Evolutionary conservation across 2,113 vertebrate species (phyloP).

Genomic region (Oophaga pumilio): DNA sequence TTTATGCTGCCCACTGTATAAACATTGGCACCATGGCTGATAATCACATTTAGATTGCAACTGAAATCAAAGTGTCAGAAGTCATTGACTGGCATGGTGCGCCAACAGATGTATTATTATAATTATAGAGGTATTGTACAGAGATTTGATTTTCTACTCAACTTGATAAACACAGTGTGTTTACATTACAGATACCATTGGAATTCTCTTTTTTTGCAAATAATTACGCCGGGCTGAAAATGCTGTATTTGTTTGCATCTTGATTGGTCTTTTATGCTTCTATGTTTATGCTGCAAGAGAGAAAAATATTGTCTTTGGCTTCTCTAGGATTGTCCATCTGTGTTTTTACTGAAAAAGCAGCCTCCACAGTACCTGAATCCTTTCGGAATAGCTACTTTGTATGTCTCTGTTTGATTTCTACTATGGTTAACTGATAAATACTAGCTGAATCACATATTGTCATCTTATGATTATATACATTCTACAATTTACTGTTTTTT

Average conservation of each 20-base stretch:
- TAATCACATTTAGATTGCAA: conserved; percentile 16
- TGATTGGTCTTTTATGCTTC: neutral
- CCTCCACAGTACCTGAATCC: neutral
- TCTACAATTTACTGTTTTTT: too few species aligned
- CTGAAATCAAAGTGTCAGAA: conserved; percentile 30
- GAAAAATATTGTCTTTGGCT: neutral
- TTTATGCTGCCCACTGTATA: conserved; percentile 23
- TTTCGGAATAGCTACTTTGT: neutral
- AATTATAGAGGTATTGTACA: conserved; percentile 36
- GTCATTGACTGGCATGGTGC: conserved; percentile 33
- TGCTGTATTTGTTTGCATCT: neutral
- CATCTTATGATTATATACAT: too few species aligned
- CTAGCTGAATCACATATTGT: too few species aligned
- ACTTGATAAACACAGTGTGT: conserved; percentile 35
- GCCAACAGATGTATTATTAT: conserved; percentile 40
- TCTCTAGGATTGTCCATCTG: neutral
- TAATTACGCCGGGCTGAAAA: conserved; percentile 3
- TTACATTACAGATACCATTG: conserved; percentile 7
- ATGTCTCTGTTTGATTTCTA: neutral
- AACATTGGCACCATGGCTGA: conserved; percentile 21
- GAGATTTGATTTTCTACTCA: conserved; percentile 38
- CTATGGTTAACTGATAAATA: neutral
- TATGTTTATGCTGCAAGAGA: neutral
- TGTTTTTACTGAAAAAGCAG: neutral
- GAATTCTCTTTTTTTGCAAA: neutral